Evolutionary conservation across 2,113 vertebrate genomes (phyloP).

Genomic region (Falco punctatus): DNA sequence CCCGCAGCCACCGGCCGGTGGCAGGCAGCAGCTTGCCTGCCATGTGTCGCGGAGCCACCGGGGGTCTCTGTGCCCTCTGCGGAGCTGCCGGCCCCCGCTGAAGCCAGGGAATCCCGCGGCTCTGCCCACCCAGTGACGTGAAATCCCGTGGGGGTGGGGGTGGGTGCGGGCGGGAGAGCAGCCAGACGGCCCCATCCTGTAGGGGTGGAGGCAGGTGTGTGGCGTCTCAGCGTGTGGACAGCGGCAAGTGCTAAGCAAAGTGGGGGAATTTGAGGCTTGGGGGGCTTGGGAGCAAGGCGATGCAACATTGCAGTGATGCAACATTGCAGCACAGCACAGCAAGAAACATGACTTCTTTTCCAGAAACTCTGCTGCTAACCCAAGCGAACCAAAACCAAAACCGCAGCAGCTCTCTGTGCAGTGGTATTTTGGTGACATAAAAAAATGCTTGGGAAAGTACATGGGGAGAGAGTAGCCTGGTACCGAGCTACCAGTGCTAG

Average conservation of each 20-base stretch:
- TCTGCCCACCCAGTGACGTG: background rate
- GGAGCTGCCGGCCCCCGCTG: background rate
- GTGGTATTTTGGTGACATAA: background rate
- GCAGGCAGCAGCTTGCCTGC: background rate
- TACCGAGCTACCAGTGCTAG: too few relatives aligned
- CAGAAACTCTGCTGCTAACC: background rate
- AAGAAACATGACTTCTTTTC: background rate
- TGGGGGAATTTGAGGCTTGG: background rate
- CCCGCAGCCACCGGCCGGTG: fast-evolving
- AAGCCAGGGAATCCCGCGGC: background rate
- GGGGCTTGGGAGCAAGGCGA: background rate
- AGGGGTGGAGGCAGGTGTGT: too few relatives aligned
- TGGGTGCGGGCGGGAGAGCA: background rate
- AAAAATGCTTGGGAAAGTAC: background rate
- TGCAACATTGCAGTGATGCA: background rate
- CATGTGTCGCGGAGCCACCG: background rate
- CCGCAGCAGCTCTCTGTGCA: background rate
- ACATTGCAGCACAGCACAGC: fast-evolving
- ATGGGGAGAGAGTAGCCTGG: background rate
- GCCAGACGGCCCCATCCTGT: background rate
- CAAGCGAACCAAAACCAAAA: background rate
- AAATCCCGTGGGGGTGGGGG: background rate
- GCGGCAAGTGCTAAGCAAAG: background rate
- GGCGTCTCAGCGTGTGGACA: background rate
- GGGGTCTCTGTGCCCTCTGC: background rate